Percentiles rank a stretch among this genome's conserved stretches.
Conservation (phyloP, 2,797 vertebrate species). For the Enteromius argenteus region DNA sequence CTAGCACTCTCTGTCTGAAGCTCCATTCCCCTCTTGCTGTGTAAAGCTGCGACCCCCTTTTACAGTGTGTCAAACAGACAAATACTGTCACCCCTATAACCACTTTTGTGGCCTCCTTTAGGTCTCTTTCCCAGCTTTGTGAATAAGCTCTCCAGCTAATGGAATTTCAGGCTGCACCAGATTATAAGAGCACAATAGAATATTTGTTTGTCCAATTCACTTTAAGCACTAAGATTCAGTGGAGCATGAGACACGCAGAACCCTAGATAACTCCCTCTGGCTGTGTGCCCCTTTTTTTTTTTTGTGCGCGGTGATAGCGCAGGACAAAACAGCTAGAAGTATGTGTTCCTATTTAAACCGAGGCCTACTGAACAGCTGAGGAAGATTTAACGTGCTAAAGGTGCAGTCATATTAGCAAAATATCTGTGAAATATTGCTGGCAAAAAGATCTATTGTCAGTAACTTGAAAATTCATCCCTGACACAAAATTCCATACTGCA, state of each 20-base stretch:
- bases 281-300: slow-evolving; percentile 64
- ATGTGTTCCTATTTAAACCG: slow-evolving; percentile 66
- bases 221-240: slow-evolving; percentile 75
- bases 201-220: slow-evolving; percentile 63
- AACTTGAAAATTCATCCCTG: neutral
- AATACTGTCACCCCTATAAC: slow-evolving; percentile 76
- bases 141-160: slow-evolving; percentile 73
- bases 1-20: slow-evolving; percentile 18
- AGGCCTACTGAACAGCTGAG: slow-evolving; percentile 78
- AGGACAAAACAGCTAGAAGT: slow-evolving; percentile 35
- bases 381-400: slow-evolving; percentile 51
- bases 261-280: slow-evolving; percentile 66
- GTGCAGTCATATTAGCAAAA: neutral
- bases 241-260: slow-evolving; percentile 70
- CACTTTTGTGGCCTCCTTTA: slow-evolving; percentile 68
- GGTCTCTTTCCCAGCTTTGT: slow-evolving; percentile 72
- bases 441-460: neutral
- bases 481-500: neutral
- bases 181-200: slow-evolving; percentile 67
- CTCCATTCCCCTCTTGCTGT: slow-evolving; percentile 34
- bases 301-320: slow-evolving; percentile 66
- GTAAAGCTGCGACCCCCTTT: slow-evolving; percentile 68
- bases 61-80: slow-evolving; percentile 77
- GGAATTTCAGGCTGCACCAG: slow-evolving; percentile 73
- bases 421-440: neutral